A percentile compares a stretch with the other conserved stretches of the same genome.
Evolutionary conservation across 2,797 vertebrate genomes (phyloP).

Genomic region (Botia kubotai): DNA sequence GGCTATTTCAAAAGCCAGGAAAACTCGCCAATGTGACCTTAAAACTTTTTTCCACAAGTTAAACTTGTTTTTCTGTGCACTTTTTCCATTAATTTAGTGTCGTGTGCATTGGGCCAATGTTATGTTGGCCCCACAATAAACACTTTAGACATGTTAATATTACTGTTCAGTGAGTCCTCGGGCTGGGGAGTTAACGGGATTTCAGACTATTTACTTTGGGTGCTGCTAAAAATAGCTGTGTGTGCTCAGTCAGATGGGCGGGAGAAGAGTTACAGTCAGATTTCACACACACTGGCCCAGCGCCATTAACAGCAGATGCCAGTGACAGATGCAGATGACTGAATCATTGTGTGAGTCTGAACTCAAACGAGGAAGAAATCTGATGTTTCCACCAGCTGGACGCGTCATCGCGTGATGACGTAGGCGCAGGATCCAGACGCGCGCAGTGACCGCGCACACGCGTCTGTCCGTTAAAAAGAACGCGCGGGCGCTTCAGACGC

Average conservation of each 20-base stretch:
- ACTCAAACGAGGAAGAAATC: conserved; percentile 14
- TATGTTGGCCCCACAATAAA: neutral
- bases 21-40: too few species aligned
- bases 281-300: conserved; percentile 19
- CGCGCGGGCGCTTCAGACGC: conserved; percentile 1
- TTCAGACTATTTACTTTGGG: conserved; percentile 35
- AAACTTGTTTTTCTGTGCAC: too few species aligned
- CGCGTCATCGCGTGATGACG: conserved; percentile 61
- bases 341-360: neutral
- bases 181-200: neutral
- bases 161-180: neutral
- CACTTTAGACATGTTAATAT: neutral
- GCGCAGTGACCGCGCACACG: neutral
- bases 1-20: too few species aligned
- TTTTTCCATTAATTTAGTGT: too few species aligned
- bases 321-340: conserved; percentile 22
- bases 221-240: conserved; percentile 71
- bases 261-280: conserved; percentile 41
- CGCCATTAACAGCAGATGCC: conserved; percentile 24
- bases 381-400: conserved; percentile 66
- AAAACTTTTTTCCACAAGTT: too few species aligned
- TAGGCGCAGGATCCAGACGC: conserved; percentile 37
- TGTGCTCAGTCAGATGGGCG: conserved; percentile 9
- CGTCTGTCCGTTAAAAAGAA: neutral
- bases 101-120: too few species aligned